Evolutionary conservation across 2,888 invertebrate species (phyloP).

Genomic region (Dyspetes luteomarginatus): DNA sequence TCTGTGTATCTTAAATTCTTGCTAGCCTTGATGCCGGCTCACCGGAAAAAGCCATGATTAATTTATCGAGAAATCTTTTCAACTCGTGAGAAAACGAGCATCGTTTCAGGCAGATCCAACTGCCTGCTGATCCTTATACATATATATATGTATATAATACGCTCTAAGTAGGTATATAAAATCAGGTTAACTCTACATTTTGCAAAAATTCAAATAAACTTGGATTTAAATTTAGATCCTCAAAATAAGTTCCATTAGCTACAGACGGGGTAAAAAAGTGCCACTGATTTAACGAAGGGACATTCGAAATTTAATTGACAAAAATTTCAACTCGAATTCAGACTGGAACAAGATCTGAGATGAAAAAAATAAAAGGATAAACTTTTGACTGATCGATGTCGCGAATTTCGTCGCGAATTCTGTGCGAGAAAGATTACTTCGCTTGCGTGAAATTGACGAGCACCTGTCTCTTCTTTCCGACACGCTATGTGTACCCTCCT

Average conservation of each 20-base stretch:
- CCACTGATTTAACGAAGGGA: too few species aligned
- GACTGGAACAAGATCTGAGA: too few species aligned
- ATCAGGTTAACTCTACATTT: too few species aligned
- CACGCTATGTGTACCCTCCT: conserved; percentile 55
- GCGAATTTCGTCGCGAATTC: neutral
- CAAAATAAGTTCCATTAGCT: too few species aligned
- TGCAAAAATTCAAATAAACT: too few species aligned
- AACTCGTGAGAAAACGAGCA: neutral
- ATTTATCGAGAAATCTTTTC: conserved; percentile 11
- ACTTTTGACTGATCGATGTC: conserved; percentile 13
- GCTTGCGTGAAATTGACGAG: conserved; percentile 37
- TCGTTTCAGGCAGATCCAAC: neutral
- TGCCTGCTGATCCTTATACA: conserved; percentile 30
- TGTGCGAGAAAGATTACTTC: conserved; percentile 1
- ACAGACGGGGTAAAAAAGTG: too few species aligned
- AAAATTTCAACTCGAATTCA: too few species aligned
- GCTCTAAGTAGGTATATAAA: neutral
- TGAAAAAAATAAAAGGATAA: neutral
- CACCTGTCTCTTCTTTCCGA: conserved; percentile 60
- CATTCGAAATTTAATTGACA: too few species aligned
- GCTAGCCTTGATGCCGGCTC: neutral
- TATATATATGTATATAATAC: neutral
- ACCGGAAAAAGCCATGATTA: conserved; percentile 3
- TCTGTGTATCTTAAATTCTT: neutral
- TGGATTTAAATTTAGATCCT: too few species aligned